Evolutionary conservation across 2,113 vertebrate species (phyloP), one percentile per base, ranked within the genome.

Genomic region (Gymnarchus niloticus): DNA sequence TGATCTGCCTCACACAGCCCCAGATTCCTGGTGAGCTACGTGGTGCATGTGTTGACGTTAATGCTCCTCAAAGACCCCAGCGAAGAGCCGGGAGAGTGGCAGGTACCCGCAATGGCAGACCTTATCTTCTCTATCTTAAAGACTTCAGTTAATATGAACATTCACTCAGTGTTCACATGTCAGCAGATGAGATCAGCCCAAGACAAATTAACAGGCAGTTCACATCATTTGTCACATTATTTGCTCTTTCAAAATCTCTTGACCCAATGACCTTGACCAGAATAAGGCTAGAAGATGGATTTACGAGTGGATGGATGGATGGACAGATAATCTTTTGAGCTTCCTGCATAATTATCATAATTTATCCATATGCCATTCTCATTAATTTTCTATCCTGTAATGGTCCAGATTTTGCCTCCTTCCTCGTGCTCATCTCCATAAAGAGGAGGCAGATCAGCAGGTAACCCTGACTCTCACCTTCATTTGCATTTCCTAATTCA

Each of bases 11-110:
- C 85, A 57, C 88, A 87, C 88, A 90, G 88, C 86, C 89, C 84
- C 87, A 87, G 90, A 87, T 90, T 88, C 88, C 54, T 91, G 89
- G 77, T 89, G 91, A 91, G 92, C 88, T 90, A 81, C 65, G 48
- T 69, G 84, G 85, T 83, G 88, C 65, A 73, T 87, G 86, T 37
- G 10, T 44, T n/a, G 54, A 33, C 56, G 9, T 61, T 56, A 76
- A 76, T 83, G 57, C 12, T 48, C 61, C 33, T 77, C 7, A 8
- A 41, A 1, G 23, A 41, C 41, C 65, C n/a, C 23, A 28, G 84
- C 83, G 12, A 7, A 23, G 46, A 19, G 12, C 19, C 48, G 49
- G 61, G 9, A 37, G 14, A 17, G 44, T 54, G 83, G 57, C 59
- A 73, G 49, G 61, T 73, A 44, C 73, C 33, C 6, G 44, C 44